A percentile compares a stretch with the other conserved stretches of the same genome.
Conservation (phyloP, 2,113 vertebrate genomes). For the Argyrosomus japonicus region DNA sequence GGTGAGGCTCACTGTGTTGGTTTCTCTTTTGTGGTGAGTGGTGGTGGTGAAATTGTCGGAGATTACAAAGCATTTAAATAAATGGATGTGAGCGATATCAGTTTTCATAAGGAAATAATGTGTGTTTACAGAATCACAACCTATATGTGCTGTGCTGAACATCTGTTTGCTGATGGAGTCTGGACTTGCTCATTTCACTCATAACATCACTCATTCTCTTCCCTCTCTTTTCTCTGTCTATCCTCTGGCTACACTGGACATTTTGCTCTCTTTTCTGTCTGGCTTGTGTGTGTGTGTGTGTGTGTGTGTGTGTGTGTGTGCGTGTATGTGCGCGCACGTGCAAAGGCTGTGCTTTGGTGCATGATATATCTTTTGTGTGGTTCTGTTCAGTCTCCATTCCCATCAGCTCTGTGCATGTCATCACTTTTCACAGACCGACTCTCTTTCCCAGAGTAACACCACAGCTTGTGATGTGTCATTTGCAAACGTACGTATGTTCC, state of each 20-base stretch:
- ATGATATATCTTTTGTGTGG: slow-evolving; percentile 39
- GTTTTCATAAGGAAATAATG: slow-evolving; percentile 50
- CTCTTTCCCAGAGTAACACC: slow-evolving; percentile 25
- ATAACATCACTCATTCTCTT: slow-evolving; percentile 51
- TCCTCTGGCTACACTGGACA: slow-evolving; percentile 51
- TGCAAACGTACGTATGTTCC: slow-evolving; percentile 14
- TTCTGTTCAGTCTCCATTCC: slow-evolving; percentile 49
- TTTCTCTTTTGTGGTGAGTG: slow-evolving; percentile 18
- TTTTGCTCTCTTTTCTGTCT: slow-evolving; percentile 56
- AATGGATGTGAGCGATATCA: slow-evolving; percentile 41
- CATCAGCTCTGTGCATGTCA: slow-evolving; percentile 31
- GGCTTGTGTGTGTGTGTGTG: slow-evolving; percentile 5
- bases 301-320: too few relatives aligned
- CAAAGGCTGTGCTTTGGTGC: slow-evolving; percentile 32
- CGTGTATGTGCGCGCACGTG: too few relatives aligned
- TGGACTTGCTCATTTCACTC: slow-evolving; percentile 60
- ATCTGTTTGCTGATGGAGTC: slow-evolving; percentile 68
- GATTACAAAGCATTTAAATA: slow-evolving; percentile 34
- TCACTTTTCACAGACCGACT: slow-evolving; percentile 26
- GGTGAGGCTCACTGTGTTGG: slow-evolving; percentile 31
- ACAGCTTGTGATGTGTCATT: slow-evolving; percentile 43
- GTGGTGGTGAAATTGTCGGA: slow-evolving; percentile 3
- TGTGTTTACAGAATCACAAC: slow-evolving; percentile 54
- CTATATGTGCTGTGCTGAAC: slow-evolving; percentile 50
- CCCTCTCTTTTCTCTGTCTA: slow-evolving; percentile 22